phyloP scores from a whole-genome alignment of 2,113 vertebrate species.

The Poicephalus gulielmi region DNA sequence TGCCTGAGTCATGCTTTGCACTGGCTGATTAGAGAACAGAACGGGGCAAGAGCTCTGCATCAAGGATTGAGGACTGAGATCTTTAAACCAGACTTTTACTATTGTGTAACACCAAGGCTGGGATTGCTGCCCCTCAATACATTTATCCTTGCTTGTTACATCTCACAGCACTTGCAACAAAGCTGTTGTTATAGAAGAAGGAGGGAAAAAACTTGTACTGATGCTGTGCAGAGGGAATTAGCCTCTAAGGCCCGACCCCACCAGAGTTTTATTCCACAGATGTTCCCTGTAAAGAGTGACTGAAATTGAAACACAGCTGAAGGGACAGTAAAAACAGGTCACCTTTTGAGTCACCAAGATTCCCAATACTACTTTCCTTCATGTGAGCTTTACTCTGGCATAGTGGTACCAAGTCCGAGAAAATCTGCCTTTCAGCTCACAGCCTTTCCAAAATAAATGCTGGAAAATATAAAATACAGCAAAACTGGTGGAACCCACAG shows the following conservation, averaged over 20 bases:
- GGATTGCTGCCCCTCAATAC: background rate
- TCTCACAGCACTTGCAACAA: background rate
- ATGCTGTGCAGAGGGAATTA: background rate
- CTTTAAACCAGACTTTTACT: background rate
- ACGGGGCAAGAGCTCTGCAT: background rate
- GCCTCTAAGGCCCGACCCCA: background rate
- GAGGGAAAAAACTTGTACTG: background rate
- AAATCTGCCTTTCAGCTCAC: slow-evolving; percentile 8
- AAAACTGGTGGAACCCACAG: background rate
- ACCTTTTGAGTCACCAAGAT: background rate
- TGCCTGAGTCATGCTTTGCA: background rate
- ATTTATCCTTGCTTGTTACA: background rate
- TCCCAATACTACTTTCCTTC: background rate
- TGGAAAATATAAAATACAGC: background rate
- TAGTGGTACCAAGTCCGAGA: background rate
- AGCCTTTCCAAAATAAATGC: background rate
- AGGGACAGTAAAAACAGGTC: slow-evolving; percentile 19
- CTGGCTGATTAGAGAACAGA: background rate
- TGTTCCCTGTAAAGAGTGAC: background rate
- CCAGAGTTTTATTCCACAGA: background rate
- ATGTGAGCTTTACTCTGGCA: background rate
- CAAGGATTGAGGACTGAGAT: background rate
- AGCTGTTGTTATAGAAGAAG: background rate
- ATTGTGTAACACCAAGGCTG: background rate
- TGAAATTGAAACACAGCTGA: slow-evolving; percentile 26